Base-by-base conservation (phyloP, 2,888 invertebrate genomes). In the Polyommatus iphigenia region DNA sequence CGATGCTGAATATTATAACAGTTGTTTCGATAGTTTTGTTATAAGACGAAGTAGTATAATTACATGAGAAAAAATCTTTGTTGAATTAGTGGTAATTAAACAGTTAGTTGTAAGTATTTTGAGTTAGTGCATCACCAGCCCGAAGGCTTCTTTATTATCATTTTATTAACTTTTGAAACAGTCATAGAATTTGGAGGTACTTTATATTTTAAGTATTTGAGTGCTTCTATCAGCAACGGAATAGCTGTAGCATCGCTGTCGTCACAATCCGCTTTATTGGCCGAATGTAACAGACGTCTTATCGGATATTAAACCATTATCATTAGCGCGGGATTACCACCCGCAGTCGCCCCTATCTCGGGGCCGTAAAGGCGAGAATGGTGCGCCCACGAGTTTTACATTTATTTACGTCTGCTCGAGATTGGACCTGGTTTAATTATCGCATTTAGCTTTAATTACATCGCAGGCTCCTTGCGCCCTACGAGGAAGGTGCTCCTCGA, bases 241-340 rank as follows among this genome's bases (percentile, higher is more conserved):
- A 67, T 67, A 67, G 67, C 15, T 67, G 10, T 10, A 62, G 24
- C 24, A 15, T 67, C 67, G 18, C 13, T 29, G 4, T 24, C 62
- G 62, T 67, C 29, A 67, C 62, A 59, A 67, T 15, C 29, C 10
- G 62, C 62, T 67, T 32, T 24, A 62, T 62, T 67, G 29, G 29
- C 15, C 67, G 29, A 67, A 32, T 67, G 5, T 29, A 13, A 62
- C 8, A 59, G 59, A 6, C 67, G 67, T 7, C 67, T 67, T 32
- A 67, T 67, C 67, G 67, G 67, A 67, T 67, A 67, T 32, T 15
- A 67, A 15, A 32, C 67, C 67, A 32, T 67, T 67, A 67, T 32
- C 67, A 67, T 67, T 32, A 67, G 29, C 67, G 29, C 29, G 15
- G 67, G 67, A 29, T 67, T 67, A 67, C 29, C 67, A 24, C 15